Conservation (phyloP, 2,797 vertebrate species). For the Esox lucius region DNA sequence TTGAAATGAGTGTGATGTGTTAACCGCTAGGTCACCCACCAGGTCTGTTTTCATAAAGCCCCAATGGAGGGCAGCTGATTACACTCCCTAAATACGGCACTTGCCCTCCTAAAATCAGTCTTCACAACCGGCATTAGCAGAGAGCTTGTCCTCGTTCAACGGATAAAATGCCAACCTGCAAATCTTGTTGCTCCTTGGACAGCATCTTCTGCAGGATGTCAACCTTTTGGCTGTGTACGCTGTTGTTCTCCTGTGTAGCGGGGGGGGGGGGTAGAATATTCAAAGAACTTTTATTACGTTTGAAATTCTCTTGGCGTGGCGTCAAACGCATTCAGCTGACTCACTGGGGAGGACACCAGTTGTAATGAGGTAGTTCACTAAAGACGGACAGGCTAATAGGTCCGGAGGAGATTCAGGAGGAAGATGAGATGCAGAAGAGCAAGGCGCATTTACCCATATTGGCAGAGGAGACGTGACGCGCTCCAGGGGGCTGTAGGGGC, state of each 20-base stretch:
- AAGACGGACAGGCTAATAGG: not conserved
- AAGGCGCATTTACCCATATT: slow-evolving; percentile 77
- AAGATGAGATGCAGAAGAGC: not conserved
- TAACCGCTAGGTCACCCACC: too few relatives aligned
- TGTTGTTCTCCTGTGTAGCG: slow-evolving; percentile 80
- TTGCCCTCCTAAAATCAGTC: too few relatives aligned
- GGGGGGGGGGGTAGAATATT: not conserved
- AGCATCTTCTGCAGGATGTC: slow-evolving; percentile 88
- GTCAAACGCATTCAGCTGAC: too few relatives aligned
- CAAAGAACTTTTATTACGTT: too few relatives aligned
- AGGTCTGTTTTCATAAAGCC: not conserved
- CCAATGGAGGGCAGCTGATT: not conserved
- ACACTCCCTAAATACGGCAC: too few relatives aligned
- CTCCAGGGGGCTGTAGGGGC: slow-evolving; percentile 75
- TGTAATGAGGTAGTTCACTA: not conserved
- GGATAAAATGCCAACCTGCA: slow-evolving; percentile 79
- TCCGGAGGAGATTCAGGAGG: not conserved
- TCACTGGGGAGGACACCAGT: not conserved
- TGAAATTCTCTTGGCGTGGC: too few relatives aligned
- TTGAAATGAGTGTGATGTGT: too few relatives aligned
- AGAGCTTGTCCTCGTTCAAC: not conserved
- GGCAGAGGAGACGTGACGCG: slow-evolving; percentile 80
- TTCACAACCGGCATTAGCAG: too few relatives aligned
- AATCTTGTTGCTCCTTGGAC: slow-evolving; percentile 85
- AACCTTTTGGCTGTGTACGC: slow-evolving; percentile 85